Evolutionary conservation across 1,140 invertebrate genomes (phyloP).

Genomic region (Nasonia vitripennis): DNA sequence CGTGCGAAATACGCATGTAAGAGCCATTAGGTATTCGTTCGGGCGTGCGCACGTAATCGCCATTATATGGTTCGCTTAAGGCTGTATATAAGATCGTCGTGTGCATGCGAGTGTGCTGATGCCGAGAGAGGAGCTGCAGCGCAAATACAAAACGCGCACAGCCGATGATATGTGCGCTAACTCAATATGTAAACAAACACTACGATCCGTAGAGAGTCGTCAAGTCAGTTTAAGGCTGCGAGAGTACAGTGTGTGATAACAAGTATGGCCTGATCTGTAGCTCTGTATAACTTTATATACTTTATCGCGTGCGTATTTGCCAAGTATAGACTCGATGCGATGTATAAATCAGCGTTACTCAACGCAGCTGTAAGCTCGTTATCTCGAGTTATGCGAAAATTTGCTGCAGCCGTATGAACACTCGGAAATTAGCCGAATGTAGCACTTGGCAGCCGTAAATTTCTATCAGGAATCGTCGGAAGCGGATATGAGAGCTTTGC

Average conservation of each 20-base stretch:
- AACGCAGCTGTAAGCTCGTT: too few relatives aligned
- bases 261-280: too few relatives aligned
- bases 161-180: background rate
- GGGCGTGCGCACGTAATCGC: background rate
- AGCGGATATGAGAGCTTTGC: slow-evolving; percentile 39
- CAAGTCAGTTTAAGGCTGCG: too few relatives aligned
- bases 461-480: slow-evolving; percentile 31
- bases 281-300: too few relatives aligned
- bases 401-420: too few relatives aligned
- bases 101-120: background rate
- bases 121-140: background rate
- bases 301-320: too few relatives aligned
- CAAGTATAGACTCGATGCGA: too few relatives aligned
- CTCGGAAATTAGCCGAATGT: background rate
- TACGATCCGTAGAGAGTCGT: too few relatives aligned
- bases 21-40: background rate
- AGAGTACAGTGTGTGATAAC: too few relatives aligned
- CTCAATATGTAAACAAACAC: slow-evolving; percentile 9
- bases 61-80: background rate
- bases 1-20: background rate
- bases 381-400: too few relatives aligned
- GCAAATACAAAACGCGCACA: background rate
- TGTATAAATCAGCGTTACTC: too few relatives aligned
- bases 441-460: background rate
- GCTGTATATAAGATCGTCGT: background rate